These are phyloP conservation scores for Trichopria drosophilae DNA, from an alignment of 2,888 invertebrate genomes.

Conservation along the genomic window DNA sequence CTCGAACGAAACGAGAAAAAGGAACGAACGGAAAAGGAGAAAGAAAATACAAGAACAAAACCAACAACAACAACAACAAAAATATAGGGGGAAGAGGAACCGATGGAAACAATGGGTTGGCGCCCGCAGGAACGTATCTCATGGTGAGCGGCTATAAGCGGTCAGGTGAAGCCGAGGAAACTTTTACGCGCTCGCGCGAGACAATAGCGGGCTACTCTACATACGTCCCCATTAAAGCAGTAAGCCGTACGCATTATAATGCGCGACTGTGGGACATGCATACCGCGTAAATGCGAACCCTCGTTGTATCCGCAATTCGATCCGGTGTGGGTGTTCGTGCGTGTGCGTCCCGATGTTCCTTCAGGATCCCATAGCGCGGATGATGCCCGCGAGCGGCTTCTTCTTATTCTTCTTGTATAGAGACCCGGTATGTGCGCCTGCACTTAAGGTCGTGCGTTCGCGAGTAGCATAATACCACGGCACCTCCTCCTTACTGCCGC, in stretches of 20 bases:
- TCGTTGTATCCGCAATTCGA: slow-evolving; percentile 11
- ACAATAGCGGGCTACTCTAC: slow-evolving; percentile 52
- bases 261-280: slow-evolving; percentile 33
- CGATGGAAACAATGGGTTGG: slow-evolving; percentile 48
- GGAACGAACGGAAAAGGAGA: slow-evolving; percentile 25
- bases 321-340: slow-evolving; percentile 20
- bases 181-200: slow-evolving; percentile 40
- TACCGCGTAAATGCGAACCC: slow-evolving; percentile 4
- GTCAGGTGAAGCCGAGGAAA: slow-evolving; percentile 45
- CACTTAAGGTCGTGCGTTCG: no score
- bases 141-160: slow-evolving; percentile 30
- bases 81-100: slow-evolving; percentile 45
- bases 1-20: slow-evolving; percentile 24
- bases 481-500: no score
- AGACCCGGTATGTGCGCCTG: slow-evolving; percentile 25
- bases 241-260: slow-evolving; percentile 51
- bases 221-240: slow-evolving; percentile 53
- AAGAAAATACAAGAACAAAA: slow-evolving; percentile 26
- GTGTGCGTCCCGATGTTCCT: no score
- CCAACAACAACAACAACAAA: slow-evolving; percentile 40
- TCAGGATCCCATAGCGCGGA: no score
- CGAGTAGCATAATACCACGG: no score
- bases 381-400: slow-evolving; percentile 1
- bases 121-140: slow-evolving; percentile 37
- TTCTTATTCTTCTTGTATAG: slow-evolving; percentile 17